Percentiles rank a stretch among this genome's conserved stretches.
Conservation (phyloP, 1,140 invertebrate species). For the Scaptomyza hsui region DNA sequence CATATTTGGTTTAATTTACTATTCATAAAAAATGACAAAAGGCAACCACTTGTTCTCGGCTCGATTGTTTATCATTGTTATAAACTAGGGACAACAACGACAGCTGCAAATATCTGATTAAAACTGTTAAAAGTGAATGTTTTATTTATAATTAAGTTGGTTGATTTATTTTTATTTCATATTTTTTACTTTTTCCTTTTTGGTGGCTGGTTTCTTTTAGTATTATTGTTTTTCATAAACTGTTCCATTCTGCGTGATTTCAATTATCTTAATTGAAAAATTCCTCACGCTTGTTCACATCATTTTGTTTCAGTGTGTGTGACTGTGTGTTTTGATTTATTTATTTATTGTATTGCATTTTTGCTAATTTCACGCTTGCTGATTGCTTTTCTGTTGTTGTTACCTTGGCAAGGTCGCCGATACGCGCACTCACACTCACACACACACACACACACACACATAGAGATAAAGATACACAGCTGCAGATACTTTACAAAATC, state of each 20-base stretch:
- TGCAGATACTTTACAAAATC: constrained; percentile 35
- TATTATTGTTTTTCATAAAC: constrained; percentile 38
- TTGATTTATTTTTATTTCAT: not conserved
- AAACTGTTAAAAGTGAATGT: constrained; percentile 47
- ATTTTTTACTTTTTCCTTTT: not conserved
- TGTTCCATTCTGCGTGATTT: constrained; percentile 47
- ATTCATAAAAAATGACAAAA: constrained; percentile 29
- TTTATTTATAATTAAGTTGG: constrained; percentile 47
- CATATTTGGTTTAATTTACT: constrained; percentile 34
- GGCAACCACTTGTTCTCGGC: constrained; percentile 5
- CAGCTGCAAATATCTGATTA: constrained; percentile 44
- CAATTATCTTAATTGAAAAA: constrained; percentile 83
- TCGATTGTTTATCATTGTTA: constrained; percentile 29
- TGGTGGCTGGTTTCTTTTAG: not conserved
- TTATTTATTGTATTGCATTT: constrained; percentile 50
- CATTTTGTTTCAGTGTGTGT: constrained; percentile 25
- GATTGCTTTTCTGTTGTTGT: constrained; percentile 62
- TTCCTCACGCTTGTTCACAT: constrained; percentile 57
- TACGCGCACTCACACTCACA: not conserved
- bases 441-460: constrained; percentile 21
- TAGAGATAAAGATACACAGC: constrained; percentile 36
- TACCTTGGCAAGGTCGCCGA: constrained; percentile 61
- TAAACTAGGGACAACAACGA: constrained; percentile 30
- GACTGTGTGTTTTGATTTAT: constrained; percentile 41
- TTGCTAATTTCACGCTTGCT: constrained; percentile 64